A percentile compares a stretch with the other conserved stretches of the same genome.
Conservation (phyloP, 2,888 invertebrate genomes). For the Strigamia maritima region DNA sequence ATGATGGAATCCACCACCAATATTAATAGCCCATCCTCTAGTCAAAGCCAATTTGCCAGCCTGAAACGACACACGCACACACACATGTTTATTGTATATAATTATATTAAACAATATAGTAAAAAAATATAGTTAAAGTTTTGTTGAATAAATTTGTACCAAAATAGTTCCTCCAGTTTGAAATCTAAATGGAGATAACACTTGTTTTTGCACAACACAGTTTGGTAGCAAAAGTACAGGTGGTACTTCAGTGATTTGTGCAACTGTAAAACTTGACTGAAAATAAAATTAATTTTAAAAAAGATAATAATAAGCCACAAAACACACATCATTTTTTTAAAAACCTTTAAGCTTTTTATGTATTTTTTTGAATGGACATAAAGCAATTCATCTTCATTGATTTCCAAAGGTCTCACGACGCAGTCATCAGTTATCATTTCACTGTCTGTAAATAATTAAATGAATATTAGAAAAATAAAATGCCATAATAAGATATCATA, state of each 20-base stretch:
- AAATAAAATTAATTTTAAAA: constrained; percentile 45
- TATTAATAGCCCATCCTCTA: constrained; percentile 82
- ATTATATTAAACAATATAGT: too few relatives aligned
- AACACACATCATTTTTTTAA: too few relatives aligned
- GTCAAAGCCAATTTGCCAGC: constrained; percentile 79
- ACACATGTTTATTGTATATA: not conserved
- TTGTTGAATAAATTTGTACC: constrained; percentile 47
- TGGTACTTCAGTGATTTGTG: constrained; percentile 74
- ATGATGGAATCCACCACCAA: constrained; percentile 90
- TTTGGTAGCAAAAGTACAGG: constrained; percentile 72
- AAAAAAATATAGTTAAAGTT: not conserved
- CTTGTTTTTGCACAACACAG: constrained; percentile 67
- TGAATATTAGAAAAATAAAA: constrained; percentile 33
- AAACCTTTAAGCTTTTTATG: constrained; percentile 65
- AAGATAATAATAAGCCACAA: not conserved
- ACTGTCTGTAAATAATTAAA: constrained; percentile 61
- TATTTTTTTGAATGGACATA: constrained; percentile 73
- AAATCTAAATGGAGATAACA: constrained; percentile 73
- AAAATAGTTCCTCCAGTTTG: constrained; percentile 80
- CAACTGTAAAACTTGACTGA: constrained; percentile 77
- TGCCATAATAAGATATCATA: constrained; percentile 42
- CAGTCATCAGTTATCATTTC: constrained; percentile 62
- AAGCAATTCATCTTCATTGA: constrained; percentile 67
- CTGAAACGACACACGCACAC: constrained; percentile 45
- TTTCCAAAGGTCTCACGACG: constrained; percentile 68